Base-by-base conservation (phyloP, 2,888 invertebrate genomes). In the Pristionchus mayeri region DNA sequence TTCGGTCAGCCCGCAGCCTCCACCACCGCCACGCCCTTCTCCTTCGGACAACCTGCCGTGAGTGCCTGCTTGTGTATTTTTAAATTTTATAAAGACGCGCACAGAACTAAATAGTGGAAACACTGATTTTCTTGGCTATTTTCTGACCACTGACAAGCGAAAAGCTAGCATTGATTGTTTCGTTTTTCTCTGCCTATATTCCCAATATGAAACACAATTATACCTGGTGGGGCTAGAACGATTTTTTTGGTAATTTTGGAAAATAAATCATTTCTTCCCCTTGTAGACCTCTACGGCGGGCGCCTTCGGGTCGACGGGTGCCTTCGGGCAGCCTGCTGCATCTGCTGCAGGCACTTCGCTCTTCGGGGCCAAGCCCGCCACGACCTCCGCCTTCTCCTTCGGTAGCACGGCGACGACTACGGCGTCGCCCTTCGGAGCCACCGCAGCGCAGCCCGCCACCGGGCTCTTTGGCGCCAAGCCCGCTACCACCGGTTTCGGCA, bases 371-470 rank as follows among this genome's bases (percentile, higher is more conserved):
- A 88, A 89, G 60, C 88, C 89, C 21, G 89, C 89, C 6, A 83
- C 87, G 0, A 85, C 87, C 50, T 76, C 95, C 76, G 94, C 95
- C 92, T 93, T 93, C n/a, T 86, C 89, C 0, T 94, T 94, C 57
- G 85, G 86, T 34, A 86, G 86, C 7, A 86, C 86, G 13, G 34
- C 84, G 9, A 44, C 71, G n/a, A 44, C 71, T 7, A 80, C 80
- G 21, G 80, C 80, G 37, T 80, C 80, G 54, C 80, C 80, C 9
- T 80, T 80, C 44, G 80, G 80, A 21, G 82, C 48, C 48, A 30
- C 89, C 93, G 93, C 94, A 92, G 93, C 87, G 34, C 76, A 84
- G 84, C 81, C 86, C 16, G 86, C 86, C n/a, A 60, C 83, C 9
- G 86, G 85, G 4, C 60, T 88, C 21, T 90, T 90, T 75, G 90